phyloP scores from a whole-genome alignment of 2,113 vertebrate species.

The Tylochromis polylepis region DNA sequence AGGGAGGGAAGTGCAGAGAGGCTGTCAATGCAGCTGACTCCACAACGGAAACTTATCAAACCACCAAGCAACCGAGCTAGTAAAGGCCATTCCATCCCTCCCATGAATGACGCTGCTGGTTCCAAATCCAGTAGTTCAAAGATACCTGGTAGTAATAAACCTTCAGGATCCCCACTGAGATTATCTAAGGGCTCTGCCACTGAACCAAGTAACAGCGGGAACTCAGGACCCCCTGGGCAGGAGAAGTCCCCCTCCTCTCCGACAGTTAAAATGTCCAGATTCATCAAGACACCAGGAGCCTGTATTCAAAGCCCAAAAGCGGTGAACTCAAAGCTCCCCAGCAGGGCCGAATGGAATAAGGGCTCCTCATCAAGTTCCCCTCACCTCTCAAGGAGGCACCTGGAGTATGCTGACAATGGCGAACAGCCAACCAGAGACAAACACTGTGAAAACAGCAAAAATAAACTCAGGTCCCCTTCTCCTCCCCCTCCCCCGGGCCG shows the following conservation, averaged over 20 bases:
- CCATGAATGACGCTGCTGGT: conserved; percentile 42
- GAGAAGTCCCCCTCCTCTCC: conserved; percentile 73
- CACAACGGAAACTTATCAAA: conserved; percentile 72
- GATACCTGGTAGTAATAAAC: conserved; percentile 77
- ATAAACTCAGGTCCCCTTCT: conserved; percentile 73
- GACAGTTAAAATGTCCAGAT: conserved; percentile 74
- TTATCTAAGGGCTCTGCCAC: conserved; percentile 31
- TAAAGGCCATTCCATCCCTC: conserved; percentile 66
- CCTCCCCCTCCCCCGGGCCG: conserved; percentile 80
- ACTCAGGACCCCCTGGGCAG: conserved; percentile 46
- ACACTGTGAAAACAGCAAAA: conserved; percentile 66
- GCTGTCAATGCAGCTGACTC: conserved; percentile 53
- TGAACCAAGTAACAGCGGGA: conserved; percentile 38
- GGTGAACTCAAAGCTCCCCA: conserved; percentile 48
- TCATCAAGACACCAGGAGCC: conserved; percentile 70
- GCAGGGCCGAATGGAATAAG: conserved; percentile 59
- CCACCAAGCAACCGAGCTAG: conserved; percentile 44
- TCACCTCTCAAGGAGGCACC: conserved; percentile 60
- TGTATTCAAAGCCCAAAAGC: conserved; percentile 63
- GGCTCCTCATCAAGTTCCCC: conserved; percentile 62
- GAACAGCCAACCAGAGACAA: conserved; percentile 79
- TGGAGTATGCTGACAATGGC: conserved; percentile 54
- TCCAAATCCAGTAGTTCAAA: conserved; percentile 74
- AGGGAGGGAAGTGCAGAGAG: conserved; percentile 55
- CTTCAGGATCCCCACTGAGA: conserved; percentile 74